Evolutionary conservation across 2,113 vertebrate species (phyloP).

Genomic region (Malurus melanocephalus): DNA sequence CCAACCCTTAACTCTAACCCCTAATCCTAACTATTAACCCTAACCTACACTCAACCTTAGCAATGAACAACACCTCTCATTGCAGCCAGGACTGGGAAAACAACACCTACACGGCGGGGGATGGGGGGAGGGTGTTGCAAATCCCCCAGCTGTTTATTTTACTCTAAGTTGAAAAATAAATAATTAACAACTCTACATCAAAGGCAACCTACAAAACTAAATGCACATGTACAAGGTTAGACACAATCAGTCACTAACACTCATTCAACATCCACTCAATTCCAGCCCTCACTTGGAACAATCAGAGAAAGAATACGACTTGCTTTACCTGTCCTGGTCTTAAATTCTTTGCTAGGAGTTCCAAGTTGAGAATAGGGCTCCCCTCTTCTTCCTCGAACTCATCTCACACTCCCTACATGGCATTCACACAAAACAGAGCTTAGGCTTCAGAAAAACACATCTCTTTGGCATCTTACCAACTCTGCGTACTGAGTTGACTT

Average conservation of each 20-base stretch:
- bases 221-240: not conserved
- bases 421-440: not conserved
- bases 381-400: not conserved
- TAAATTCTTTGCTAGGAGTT: not conserved
- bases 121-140: no score
- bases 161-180: not conserved
- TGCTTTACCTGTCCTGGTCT: not conserved
- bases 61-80: not conserved
- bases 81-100: not conserved
- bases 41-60: not conserved
- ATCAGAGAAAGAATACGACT: not conserved
- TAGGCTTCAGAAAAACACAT: not conserved
- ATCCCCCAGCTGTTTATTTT: not conserved
- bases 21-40: not conserved
- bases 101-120: accelerated
- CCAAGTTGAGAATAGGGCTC: not conserved
- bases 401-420: not conserved
- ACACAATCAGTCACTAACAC: not conserved
- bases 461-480: not conserved
- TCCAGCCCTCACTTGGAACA: not conserved
- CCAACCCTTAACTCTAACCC: not conserved
- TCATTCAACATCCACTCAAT: not conserved
- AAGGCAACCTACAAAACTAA: not conserved
- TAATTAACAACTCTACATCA: not conserved
- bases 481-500: not conserved